Evolutionary conservation across 2,888 invertebrate genomes (phyloP).

Genomic region (Andrena marginata): DNA sequence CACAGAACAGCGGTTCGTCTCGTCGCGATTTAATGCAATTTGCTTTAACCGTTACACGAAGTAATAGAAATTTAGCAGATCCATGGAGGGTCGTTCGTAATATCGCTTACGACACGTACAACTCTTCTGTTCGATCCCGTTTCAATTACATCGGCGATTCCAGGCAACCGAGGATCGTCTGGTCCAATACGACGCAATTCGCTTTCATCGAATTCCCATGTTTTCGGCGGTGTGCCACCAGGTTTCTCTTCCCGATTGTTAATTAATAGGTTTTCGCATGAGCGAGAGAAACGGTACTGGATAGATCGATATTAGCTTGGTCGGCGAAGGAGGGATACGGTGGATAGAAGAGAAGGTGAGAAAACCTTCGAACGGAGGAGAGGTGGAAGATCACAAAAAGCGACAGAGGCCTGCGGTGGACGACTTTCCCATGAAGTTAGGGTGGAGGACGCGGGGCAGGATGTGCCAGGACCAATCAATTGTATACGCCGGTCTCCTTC

Average conservation of each 20-base stretch:
- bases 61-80: conserved; percentile 16
- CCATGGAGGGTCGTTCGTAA: neutral
- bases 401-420: conserved; percentile 75
- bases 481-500: conserved; percentile 82
- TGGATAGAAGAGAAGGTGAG: conserved; percentile 53
- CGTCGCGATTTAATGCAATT: conserved; percentile 19
- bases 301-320: conserved; percentile 47
- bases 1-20: conserved; percentile 4
- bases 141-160: neutral
- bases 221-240: neutral
- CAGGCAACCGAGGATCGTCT: too few relatives aligned
- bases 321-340: conserved; percentile 35
- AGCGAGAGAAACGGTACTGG: conserved; percentile 28
- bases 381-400: conserved; percentile 61
- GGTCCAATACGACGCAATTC: too few relatives aligned
- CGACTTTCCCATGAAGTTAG: conserved; percentile 82
- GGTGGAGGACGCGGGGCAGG: conserved; percentile 80
- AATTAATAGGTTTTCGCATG: conserved; percentile 21
- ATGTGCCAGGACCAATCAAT: conserved; percentile 84
- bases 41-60: conserved; percentile 1
- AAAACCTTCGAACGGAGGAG: conserved; percentile 59
- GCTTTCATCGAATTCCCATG: too few relatives aligned
- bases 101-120: neutral
- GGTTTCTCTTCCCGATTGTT: conserved; percentile 12
- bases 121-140: neutral